phyloP scores from a whole-genome alignment of 2,113 vertebrate genomes.

The Bos indicus region DNA sequence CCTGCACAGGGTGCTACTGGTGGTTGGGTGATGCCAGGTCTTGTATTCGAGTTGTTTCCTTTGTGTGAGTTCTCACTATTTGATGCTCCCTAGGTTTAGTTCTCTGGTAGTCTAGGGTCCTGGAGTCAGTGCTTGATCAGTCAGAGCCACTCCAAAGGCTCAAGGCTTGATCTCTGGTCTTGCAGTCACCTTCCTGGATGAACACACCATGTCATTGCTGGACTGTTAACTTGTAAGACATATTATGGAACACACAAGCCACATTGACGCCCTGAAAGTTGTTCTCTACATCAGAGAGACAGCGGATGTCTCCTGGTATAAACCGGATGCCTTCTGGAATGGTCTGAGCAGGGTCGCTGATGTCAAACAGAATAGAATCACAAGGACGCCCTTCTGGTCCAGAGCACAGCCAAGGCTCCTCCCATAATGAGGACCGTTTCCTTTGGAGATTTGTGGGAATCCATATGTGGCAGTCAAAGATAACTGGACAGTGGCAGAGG shows the following conservation, averaged over 20 bases:
- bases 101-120: not conserved
- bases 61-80: not conserved
- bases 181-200: not conserved
- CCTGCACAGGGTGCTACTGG: not conserved
- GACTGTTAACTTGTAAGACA: conserved; percentile 82
- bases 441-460: not conserved
- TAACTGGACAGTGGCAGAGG: not conserved
- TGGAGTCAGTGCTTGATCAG: not conserved
- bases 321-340: conserved; percentile 85
- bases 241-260: conserved; percentile 90
- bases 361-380: conserved; percentile 92
- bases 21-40: not conserved
- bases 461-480: conserved; percentile 60
- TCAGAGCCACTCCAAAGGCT: not conserved
- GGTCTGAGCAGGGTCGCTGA: conserved; percentile 73
- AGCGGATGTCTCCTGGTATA: conserved; percentile 84
- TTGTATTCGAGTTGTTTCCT: not conserved
- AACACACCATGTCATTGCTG: not conserved
- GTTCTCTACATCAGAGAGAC: conserved; percentile 80
- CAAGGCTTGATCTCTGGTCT: not conserved
- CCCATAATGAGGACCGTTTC: conserved; percentile 87
- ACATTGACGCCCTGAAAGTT: conserved; percentile 79
- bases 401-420: conserved; percentile 90
- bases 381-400: conserved; percentile 77
- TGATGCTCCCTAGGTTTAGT: not conserved